Conservation (phyloP, 2,888 invertebrate species). For the Melanotus villosus region DNA sequence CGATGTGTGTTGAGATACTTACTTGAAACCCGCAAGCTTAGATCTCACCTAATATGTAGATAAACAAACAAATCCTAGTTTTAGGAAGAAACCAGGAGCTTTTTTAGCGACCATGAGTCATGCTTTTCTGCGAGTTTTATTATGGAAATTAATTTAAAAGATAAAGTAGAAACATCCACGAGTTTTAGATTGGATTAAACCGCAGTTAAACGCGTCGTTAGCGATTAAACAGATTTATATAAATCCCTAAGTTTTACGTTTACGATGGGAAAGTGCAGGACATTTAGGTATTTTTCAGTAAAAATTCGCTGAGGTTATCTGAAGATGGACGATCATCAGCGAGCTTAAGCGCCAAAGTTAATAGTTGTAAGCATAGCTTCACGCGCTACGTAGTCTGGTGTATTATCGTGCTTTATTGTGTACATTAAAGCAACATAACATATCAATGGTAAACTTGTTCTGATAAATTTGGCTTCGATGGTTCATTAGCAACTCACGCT, state of each 20-base stretch:
- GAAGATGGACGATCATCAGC: conserved; percentile 38
- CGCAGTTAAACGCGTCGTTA: background rate
- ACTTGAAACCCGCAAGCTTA: too few relatives aligned
- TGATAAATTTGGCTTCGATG: conserved; percentile 61
- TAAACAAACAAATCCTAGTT: too few relatives aligned
- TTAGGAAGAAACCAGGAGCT: too few relatives aligned
- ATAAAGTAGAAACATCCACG: too few relatives aligned
- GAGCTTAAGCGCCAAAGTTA: conserved; percentile 46
- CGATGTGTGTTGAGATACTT: too few relatives aligned
- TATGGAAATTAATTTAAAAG: too few relatives aligned
- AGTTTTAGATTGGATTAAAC: too few relatives aligned
- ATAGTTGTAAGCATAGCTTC: conserved; percentile 51
- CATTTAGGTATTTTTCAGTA: conserved; percentile 24
- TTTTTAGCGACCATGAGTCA: too few relatives aligned
- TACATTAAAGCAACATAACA: conserved; percentile 57
- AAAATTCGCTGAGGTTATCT: conserved; percentile 43
- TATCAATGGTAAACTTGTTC: conserved; percentile 59
- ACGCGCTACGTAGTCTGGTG: conserved; percentile 49
- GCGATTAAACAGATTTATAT: background rate
- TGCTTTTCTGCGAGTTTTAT: too few relatives aligned
- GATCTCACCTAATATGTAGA: too few relatives aligned
- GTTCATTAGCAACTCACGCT: conserved; percentile 60
- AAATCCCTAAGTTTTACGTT: background rate
- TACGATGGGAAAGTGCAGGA: conserved; percentile 24
- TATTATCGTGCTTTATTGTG: conserved; percentile 63